A percentile compares a stretch with the other conserved stretches of the same genome.
These are phyloP conservation scores for Heterodera filipjevi DNA, from an alignment of 2,888 invertebrate species.

Conservation along the genomic window DNA sequence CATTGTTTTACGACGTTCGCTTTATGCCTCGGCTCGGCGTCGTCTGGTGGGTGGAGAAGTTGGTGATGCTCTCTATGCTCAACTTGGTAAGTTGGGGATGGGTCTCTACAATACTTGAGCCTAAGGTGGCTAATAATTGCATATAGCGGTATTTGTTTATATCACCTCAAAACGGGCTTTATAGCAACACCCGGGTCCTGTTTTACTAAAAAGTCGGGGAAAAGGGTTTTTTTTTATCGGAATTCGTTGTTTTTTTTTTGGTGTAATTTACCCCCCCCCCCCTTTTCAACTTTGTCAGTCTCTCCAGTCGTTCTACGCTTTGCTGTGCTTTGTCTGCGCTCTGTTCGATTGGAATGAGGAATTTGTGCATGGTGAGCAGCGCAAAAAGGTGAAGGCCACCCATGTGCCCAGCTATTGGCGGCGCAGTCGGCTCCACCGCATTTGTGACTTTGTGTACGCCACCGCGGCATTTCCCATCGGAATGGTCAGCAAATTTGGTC, in stretches of 20 bases:
- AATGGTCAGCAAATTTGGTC: conserved; percentile 43
- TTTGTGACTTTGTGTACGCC: conserved; percentile 54
- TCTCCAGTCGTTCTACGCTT: conserved; percentile 51
- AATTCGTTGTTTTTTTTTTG: neutral
- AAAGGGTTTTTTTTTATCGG: neutral
- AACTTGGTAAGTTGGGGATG: conserved; percentile 54
- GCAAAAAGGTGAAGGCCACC: conserved; percentile 30
- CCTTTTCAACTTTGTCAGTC: conserved; percentile 27
- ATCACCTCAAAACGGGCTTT: too few relatives aligned
- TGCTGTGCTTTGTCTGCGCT: conserved; percentile 48
- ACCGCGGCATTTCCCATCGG: conserved; percentile 57
- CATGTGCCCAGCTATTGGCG: conserved; percentile 47
- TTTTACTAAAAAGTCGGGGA: too few relatives aligned
- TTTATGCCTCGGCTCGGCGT: conserved; percentile 54
- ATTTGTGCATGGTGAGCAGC: conserved; percentile 29
- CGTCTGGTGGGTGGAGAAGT: conserved; percentile 58
- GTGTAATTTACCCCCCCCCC: neutral
- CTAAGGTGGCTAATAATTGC: too few relatives aligned
- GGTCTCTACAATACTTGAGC: too few relatives aligned
- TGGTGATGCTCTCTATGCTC: conserved; percentile 63
- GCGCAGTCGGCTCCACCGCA: conserved; percentile 43
- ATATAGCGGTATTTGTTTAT: too few relatives aligned
- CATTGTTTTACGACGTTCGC: conserved; percentile 55
- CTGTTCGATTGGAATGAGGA: conserved; percentile 47
- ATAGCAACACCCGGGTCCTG: too few relatives aligned